Conservation (phyloP, 2,888 invertebrate species). For the Podotricha telesiphe region DNA sequence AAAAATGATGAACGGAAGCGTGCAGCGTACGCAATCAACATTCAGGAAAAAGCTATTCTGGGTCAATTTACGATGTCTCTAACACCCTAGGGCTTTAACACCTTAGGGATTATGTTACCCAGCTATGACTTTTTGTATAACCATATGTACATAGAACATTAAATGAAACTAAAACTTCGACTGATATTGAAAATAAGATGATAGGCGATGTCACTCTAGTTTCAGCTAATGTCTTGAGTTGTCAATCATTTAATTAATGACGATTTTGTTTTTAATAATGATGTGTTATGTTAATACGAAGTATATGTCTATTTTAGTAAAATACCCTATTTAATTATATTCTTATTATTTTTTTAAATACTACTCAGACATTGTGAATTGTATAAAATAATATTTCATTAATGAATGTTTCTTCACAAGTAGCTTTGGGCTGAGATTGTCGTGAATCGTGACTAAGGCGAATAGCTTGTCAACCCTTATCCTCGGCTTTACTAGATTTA, state of each 20-base stretch:
- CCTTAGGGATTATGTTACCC: conserved; percentile 23
- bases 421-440: conserved; percentile 4
- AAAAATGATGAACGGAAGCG: conserved; percentile 55
- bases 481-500: conserved; percentile 3
- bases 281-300: no score
- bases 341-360: neutral
- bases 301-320: no score
- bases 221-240: no score
- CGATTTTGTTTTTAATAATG: no score
- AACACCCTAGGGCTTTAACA: conserved; percentile 27
- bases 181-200: no score
- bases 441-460: conserved; percentile 10
- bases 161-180: neutral
- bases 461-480: conserved; percentile 22
- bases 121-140: neutral
- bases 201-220: no score
- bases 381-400: neutral
- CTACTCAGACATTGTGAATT: neutral
- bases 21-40: conserved; percentile 65
- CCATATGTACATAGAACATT: neutral
- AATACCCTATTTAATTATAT: no score
- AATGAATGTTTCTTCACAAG: conserved; percentile 5
- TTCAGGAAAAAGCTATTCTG: conserved; percentile 68
- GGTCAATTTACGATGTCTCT: conserved; percentile 37
- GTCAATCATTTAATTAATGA: no score